Percentiles rank a stretch among this genome's conserved stretches.
phyloP scores from a whole-genome alignment of 2,888 invertebrate species.

The Eutolmus rufibarbis region DNA sequence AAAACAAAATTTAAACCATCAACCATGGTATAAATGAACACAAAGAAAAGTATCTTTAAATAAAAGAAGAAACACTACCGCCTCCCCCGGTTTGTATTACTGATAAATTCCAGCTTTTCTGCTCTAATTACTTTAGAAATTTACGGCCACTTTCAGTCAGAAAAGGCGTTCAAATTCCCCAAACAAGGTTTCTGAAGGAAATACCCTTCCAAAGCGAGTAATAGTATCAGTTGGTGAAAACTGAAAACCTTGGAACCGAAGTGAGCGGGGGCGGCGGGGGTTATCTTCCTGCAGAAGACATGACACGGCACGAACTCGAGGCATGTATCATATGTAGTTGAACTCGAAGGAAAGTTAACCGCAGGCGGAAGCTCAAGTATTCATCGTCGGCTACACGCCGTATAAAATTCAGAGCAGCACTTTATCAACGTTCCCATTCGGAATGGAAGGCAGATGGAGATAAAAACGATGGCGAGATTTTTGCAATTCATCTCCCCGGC shows the following conservation, averaged over 20 bases:
- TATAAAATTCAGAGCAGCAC: conserved; percentile 13
- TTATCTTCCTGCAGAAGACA: conserved; percentile 11
- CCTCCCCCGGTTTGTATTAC: neutral
- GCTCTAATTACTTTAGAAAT: conserved; percentile 8
- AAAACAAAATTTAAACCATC: neutral
- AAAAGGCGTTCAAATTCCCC: conserved; percentile 2
- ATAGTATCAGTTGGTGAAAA: neutral
- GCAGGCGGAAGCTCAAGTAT: conserved; percentile 3
- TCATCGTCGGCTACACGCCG: neutral
- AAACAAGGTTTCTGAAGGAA: neutral
- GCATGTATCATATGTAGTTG: conserved; percentile 20
- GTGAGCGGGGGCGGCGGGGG: neutral
- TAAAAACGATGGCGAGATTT: conserved; percentile 23
- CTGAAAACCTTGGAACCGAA: neutral
- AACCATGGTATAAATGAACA: neutral
- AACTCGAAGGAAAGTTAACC: neutral
- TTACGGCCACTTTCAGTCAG: neutral
- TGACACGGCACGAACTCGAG: conserved; percentile 6
- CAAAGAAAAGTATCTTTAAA: neutral
- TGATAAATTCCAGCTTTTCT: neutral
- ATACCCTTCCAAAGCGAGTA: neutral
- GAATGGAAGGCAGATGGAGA: neutral
- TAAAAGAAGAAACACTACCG: neutral
- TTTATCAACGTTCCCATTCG: conserved; percentile 6
- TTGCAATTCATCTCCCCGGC: conserved; percentile 5